Evolutionary conservation across 2,888 invertebrate species (phyloP), one percentile per base, ranked within the genome.

Genomic region (Clistopyga incitator): DNA sequence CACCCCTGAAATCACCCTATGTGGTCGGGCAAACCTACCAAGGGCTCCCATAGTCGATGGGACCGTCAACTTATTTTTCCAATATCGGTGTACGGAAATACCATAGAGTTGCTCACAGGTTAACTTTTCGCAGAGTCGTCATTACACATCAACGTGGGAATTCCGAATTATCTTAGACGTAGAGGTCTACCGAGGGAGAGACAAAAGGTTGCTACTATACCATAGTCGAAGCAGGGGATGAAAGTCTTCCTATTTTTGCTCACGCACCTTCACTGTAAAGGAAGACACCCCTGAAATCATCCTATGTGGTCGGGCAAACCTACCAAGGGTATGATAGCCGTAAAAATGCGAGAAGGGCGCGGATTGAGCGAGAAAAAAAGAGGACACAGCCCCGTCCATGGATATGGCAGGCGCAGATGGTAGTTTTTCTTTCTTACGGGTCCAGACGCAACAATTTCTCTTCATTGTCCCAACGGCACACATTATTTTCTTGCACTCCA

Each of bases 401-500:
- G 71, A 82, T 84, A 80, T 84, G 80, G 85, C 70, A 80, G 79
- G 75, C 76, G 67, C 71, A 61, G 80, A 80, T 67, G 79, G 78
- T 80, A 77, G 78, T 87, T 86, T 81, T 86, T 87, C 86, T 87
- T 84, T 87, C 84, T 87, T 88, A 82, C 79, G 64, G 80, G 71
- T 59, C 67, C 61, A 81, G 85, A 86, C 85, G 79, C 85, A 78
- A 71, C 89, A 86, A 90, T 90, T 90, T 89, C 85, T 90, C 89
- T 90, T 90, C 88, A 90, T 90, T 90, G 85, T 88, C 85, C 76
- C 25, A 65, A 81, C 81, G 85, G 87, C 87, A 87, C 88, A 86
- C 89, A 88, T 88, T 90, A 89, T 88, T 90, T 89, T 85, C 84
- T 84, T 82, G 88, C 87, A 87, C 85, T 90, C 90, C 90, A 90